Evolutionary conservation across 2,888 invertebrate genomes (phyloP), one percentile per base, ranked within the genome.

Genomic region (Lasioglossum lativentre): DNA sequence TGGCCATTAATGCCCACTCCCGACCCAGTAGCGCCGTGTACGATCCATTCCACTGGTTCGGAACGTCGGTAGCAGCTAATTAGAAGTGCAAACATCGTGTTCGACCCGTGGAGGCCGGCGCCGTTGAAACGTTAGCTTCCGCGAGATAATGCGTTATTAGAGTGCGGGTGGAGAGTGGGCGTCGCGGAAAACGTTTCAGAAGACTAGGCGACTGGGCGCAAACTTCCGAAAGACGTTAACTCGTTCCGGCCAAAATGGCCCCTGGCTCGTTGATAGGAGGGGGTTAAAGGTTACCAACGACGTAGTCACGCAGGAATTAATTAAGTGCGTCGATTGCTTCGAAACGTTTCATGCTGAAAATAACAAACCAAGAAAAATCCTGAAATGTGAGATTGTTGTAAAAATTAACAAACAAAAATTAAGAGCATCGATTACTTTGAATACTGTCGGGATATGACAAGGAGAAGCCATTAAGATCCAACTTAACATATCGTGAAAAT

Each of bases 161-260:
- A 76, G 70, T 56, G 66, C 63, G 79, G 30, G 68, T 70, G 59
- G 34, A 34, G 34, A 34, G 19, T 34, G 45, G 38, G 47, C 40
- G 45, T 14, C 30, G 47, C 63, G 71, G 73, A 74, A 86, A 78
- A 68, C 66, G 59, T 78, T 78, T 75, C 73, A 80, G 68, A 75
- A 81, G 72, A 72, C 72, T 34, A 3, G 34, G 75, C 81, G 40
- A 71, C 84, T 78, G 76, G 80, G 34, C 78, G 78, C 70, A 85
- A 90, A 89, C 86, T 88, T 88, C 80, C 83, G 81, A 87, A 78
- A 82, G 86, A 78, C 83, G 87, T 85, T 89, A 89, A 88, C 87
- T 89, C 88, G 82, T 71, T 34, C 68, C 75, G 87, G 85, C 85
- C 82, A 59, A 80, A 90, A 87, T 88, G 86, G 78, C 83, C n/a